Conservation (phyloP, 2,113 vertebrate species). For the Tapirus terrestris region DNA sequence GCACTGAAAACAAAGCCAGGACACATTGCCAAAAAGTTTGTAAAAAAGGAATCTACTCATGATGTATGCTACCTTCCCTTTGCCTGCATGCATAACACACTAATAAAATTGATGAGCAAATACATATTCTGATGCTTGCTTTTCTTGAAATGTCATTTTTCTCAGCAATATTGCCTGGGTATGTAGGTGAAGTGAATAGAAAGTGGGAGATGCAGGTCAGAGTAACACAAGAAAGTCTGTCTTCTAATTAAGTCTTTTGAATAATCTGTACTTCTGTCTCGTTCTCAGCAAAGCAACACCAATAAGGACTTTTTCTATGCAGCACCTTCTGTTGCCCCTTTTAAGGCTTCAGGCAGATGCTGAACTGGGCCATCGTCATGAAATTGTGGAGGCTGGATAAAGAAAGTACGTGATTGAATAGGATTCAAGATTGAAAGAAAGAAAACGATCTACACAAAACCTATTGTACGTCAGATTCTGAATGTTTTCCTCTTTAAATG, state of each 20-base stretch:
- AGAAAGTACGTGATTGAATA: neutral
- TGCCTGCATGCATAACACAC: neutral
- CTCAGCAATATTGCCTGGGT: neutral
- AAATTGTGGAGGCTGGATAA: neutral
- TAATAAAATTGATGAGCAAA: conserved; percentile 65
- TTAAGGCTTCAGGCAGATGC: neutral
- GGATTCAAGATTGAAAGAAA: conserved; percentile 45
- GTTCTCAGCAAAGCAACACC: neutral
- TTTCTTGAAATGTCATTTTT: conserved; percentile 60
- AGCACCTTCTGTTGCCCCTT: neutral
- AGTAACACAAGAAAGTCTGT: neutral
- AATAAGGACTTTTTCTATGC: neutral
- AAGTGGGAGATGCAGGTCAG: conserved; percentile 56
- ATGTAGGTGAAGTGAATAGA: conserved; percentile 43
- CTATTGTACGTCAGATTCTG: neutral
- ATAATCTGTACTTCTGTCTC: conserved; percentile 54
- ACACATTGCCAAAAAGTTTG: conserved; percentile 13
- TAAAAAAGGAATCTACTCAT: neutral
- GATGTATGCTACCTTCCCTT: neutral
- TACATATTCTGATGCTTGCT: conserved; percentile 45
- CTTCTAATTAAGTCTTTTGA: conserved; percentile 63
- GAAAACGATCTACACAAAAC: conserved; percentile 34
- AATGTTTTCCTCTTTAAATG: conserved; percentile 19
- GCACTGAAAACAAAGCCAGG: conserved; percentile 15
- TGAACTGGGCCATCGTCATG: neutral